Percentiles rank a stretch among this genome's conserved stretches.
Conservation (phyloP, 1,140 invertebrate species). For the Macrocentrus cingulum region DNA sequence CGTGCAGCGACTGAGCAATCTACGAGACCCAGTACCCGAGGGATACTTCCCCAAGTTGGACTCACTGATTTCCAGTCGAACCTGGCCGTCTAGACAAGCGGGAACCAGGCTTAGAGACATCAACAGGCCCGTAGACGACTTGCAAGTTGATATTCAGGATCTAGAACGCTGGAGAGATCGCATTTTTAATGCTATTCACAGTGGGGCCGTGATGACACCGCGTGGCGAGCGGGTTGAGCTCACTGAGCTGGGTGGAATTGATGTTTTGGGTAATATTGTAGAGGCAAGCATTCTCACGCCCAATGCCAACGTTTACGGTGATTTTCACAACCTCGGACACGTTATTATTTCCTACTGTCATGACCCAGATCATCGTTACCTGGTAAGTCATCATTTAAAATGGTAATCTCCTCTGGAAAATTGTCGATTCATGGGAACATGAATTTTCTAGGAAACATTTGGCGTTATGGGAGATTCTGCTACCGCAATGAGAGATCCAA, state of each 20-base stretch:
- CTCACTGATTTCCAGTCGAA: constrained; percentile 64
- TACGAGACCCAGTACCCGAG: constrained; percentile 66
- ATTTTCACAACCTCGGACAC: constrained; percentile 74
- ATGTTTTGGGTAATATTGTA: constrained; percentile 78
- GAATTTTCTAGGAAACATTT: constrained; percentile 61
- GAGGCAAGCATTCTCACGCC: constrained; percentile 71
- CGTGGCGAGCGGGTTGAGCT: constrained; percentile 61
- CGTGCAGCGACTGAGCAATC: constrained; percentile 63
- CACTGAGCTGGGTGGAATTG: constrained; percentile 72
- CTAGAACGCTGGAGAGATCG: constrained; percentile 75
- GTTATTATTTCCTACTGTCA: constrained; percentile 69
- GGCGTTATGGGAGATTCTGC: constrained; percentile 72
- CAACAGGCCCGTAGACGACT: constrained; percentile 67
- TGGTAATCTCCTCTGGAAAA: not conserved
- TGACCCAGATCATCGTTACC: constrained; percentile 72
- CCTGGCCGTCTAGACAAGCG: constrained; percentile 66
- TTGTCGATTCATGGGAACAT: too few relatives aligned
- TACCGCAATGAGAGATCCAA: constrained; percentile 79
- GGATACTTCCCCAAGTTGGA: constrained; percentile 76
- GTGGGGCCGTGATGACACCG: constrained; percentile 60
- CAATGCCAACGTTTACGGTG: constrained; percentile 72
- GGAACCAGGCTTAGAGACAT: constrained; percentile 66
- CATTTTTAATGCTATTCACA: constrained; percentile 74
- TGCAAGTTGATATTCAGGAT: constrained; percentile 68
- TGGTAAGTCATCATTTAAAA: constrained; percentile 54